Evolutionary conservation across 1,140 invertebrate genomes (phyloP).

Genomic region (Diabrotica undecimpunctata): DNA sequence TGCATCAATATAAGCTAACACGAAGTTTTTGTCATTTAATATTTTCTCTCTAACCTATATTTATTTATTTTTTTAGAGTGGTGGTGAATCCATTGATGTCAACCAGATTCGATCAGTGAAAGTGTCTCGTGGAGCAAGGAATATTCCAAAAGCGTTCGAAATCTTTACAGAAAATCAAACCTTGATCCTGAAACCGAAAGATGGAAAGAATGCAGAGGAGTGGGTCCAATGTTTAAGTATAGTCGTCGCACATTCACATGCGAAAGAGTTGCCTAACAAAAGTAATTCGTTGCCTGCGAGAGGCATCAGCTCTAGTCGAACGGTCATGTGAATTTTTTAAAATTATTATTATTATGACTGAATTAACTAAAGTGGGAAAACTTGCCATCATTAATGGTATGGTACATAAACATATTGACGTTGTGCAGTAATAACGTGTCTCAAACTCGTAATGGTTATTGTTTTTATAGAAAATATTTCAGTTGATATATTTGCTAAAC

Average conservation of each 20-base stretch:
- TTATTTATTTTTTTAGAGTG: conserved; percentile 53
- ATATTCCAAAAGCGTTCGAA: conserved; percentile 93
- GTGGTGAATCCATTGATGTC: conserved; percentile 75
- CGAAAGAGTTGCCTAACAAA: conserved; percentile 64
- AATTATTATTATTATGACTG: not conserved
- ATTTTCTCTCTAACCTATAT: no score
- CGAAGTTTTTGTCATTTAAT: no score
- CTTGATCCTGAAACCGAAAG: conserved; percentile 88
- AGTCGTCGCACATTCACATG: conserved; percentile 78
- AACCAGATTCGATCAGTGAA: conserved; percentile 90
- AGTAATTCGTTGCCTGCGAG: conserved; percentile 64
- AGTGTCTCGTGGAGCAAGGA: conserved; percentile 76
- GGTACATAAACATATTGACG: no score
- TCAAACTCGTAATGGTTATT: no score
- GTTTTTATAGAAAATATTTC: no score
- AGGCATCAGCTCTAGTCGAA: conserved; percentile 50
- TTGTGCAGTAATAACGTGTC: no score
- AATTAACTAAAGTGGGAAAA: not conserved
- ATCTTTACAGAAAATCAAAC: conserved; percentile 92
- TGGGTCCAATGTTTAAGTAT: conserved; percentile 90
- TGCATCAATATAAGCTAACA: no score
- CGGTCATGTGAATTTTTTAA: conserved; percentile 33
- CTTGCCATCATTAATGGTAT: no score
- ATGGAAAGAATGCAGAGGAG: conserved; percentile 90
- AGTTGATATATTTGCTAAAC: no score